Evolutionary conservation across 2,888 invertebrate genomes (phyloP).

Genomic region (Acanthosepion esculentum): DNA sequence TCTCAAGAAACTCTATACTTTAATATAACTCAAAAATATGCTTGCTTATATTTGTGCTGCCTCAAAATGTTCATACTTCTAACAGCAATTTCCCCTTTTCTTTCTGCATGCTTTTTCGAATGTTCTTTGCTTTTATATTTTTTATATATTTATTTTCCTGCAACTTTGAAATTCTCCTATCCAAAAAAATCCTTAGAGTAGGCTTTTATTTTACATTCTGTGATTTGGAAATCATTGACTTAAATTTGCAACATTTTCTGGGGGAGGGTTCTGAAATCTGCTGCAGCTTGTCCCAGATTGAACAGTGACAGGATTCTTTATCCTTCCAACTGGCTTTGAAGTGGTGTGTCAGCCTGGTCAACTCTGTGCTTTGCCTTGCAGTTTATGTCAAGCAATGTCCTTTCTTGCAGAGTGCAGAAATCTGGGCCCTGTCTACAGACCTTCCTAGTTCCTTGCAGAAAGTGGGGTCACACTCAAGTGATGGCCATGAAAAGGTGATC

Average conservation of each 20-base stretch:
- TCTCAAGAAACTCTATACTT: no score
- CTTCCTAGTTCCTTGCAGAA: slow-evolving; percentile 17
- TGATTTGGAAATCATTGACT: not conserved
- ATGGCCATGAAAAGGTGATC: slow-evolving; percentile 35
- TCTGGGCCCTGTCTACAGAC: slow-evolving; percentile 36
- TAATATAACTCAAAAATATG: no score
- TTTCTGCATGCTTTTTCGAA: no score
- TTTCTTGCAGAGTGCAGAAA: slow-evolving; percentile 36
- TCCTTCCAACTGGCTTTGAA: not conserved
- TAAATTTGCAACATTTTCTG: not conserved
- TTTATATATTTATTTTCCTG: not conserved
- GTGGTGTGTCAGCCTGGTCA: not conserved
- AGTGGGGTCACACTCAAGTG: not conserved
- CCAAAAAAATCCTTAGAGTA: not conserved
- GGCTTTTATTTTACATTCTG: not conserved
- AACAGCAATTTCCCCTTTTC: no score
- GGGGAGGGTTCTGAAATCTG: not conserved
- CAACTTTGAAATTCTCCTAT: not conserved
- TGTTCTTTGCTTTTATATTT: no score
- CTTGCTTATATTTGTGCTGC: no score
- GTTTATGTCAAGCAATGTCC: not conserved
- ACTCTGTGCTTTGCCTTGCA: not conserved
- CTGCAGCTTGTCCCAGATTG: slow-evolving; percentile 15
- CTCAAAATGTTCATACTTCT: no score
- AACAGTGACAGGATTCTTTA: not conserved